Evolutionary conservation across 2,113 vertebrate genomes (phyloP), one percentile per base, ranked within the genome.

Genomic region (Rhabdornis inornatus): DNA sequence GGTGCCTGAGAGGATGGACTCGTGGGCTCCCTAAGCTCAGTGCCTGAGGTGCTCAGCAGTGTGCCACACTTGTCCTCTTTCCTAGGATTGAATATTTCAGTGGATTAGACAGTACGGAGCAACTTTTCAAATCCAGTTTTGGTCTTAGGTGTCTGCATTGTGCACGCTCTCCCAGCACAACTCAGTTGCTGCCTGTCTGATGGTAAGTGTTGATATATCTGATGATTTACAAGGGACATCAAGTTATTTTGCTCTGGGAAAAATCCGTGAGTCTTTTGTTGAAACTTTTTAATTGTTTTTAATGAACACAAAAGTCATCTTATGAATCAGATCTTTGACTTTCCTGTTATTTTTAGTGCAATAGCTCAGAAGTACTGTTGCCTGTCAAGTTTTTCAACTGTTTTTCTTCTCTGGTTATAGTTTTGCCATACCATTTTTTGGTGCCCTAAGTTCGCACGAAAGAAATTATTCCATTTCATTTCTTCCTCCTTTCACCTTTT

Each of bases 1-100:
- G 7, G 15, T 55, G 23, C 47, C n/a, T 0, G 3, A 71, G n/a
- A 53, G 15, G 57, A 47, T 1, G 3, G 15, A 23, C 22, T 78
- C 2, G 2, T 19, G 10, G 7, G 19, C 23, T 33, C 31, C 65
- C 15, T 53, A 9, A 75, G 7, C 12, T 52, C 1, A 0, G 27
- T 33, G 42, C n/a, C 37, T 2, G 0, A 3, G 22, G 31, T 13
- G 2, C 39, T 83, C 5, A 1, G 24, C 40, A 33, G 19, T 9
- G 10, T 12, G 20, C 35, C 44, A n/a, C 1, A 4, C 52, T 82
- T 64, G 40, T n/a, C 21, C 28, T 45, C 23, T 37, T 74, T 37
- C 57, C 42, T 35, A 35, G 30, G 39, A 28, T 47, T 13, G 56
- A 53, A 12, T 61, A 23, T 89, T 68, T 30, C 25, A 30, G 20